Conservation (phyloP, 1,140 invertebrate genomes). For the Metopolophium dirhodum region DNA sequence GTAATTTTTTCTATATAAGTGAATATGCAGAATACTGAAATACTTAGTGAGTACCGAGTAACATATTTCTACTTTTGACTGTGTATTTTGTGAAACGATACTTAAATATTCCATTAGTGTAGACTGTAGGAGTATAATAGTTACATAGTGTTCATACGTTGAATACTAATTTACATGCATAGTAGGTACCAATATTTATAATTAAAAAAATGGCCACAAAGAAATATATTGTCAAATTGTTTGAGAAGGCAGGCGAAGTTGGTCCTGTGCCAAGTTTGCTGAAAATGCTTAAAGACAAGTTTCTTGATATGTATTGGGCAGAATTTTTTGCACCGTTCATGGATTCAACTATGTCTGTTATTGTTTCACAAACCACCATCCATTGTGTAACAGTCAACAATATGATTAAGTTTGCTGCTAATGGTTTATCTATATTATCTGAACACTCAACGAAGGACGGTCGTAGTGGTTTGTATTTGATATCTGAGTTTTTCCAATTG, state of each 20-base stretch:
- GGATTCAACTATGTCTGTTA: neutral
- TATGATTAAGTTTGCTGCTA: constrained; percentile 44
- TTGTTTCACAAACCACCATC: neutral
- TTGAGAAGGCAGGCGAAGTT: neutral
- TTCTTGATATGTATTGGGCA: neutral
- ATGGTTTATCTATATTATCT: neutral
- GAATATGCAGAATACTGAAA: neutral
- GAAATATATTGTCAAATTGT: constrained; percentile 5
- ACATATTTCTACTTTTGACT: neutral
- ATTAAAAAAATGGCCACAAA: neutral
- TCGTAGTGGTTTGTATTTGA: neutral
- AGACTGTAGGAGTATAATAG: neutral
- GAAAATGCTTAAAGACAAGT: constrained; percentile 16
- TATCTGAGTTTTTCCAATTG: neutral
- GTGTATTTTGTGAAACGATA: neutral
- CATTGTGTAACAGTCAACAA: neutral
- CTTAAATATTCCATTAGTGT: neutral
- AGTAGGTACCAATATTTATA: neutral
- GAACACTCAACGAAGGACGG: neutral
- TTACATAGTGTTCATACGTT: neutral
- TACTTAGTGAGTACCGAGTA: neutral
- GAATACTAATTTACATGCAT: neutral
- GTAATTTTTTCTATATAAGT: neutral
- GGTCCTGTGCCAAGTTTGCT: neutral
- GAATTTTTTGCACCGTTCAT: neutral